Evolutionary conservation across 2,888 invertebrate genomes (phyloP), one percentile per base, ranked within the genome.

Genomic region (Tryphoninae sp.): DNA sequence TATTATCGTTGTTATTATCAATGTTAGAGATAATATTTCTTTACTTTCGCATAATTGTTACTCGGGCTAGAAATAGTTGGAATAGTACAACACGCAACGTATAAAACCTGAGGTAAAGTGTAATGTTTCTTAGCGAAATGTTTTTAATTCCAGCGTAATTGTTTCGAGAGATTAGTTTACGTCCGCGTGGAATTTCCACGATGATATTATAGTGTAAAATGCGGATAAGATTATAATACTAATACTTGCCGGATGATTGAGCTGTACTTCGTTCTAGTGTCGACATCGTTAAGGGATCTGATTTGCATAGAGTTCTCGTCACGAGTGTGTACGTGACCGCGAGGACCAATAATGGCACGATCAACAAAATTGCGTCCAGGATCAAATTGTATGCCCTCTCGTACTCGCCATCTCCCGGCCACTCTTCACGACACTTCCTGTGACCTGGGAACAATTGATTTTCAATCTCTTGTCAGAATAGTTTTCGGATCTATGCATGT

Each of bases 331-430:
- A 95, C n/a, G 95, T 94, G 22, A 94, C 92, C 22, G 93, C 93
- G 91, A 96, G 93, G 61, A 95, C 93, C 55, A 95, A 87, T 55
- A 96, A 90, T 0, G 96, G 96, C 80, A 96, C 90, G 0, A 96
- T 93, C 19, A 96, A 92, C 40, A 96, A 92, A 45, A 95, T 92
- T 0, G 94, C 92, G 86, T 95, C 95, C 86, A 96, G 91, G 82
- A 94, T 93, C 55, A 95, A 91, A 86, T 94, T 95, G 91, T 95
- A 95, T 6, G 93, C 93, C 80, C 93, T 93, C 87, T 94, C 94
- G 86, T 93, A 92, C 55, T 93, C 92, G 61, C 92, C 89, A 58
- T 88, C 87, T 23, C 92, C 91, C 4, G 94, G 94, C 95, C 95
- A 95, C 65, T 92, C 92, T 88, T 95, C 95, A 23, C 95, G 93